Base-by-base conservation (phyloP, 2,888 invertebrate genomes). In the Galeruca laticollis region DNA sequence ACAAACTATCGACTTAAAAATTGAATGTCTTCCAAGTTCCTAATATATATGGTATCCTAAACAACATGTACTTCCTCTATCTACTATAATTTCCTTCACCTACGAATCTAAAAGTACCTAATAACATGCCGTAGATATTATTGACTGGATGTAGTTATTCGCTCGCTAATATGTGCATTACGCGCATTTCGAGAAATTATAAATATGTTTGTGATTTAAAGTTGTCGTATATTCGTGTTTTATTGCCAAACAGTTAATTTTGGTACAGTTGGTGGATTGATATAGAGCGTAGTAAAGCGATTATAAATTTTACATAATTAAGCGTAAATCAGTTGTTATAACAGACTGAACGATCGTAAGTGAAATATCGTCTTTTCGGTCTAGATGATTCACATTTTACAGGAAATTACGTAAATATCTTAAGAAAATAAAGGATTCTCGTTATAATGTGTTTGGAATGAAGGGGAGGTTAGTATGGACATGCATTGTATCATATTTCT, bases 221-320 rank as follows among this genome's bases (percentile, higher is more conserved):
- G 68, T 71, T 69, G 73, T 73, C 72, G 70, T 65, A 70, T 65
- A 69, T 70, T 62, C 63, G 68, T 68, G 70, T 69, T 74, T 74
- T 72, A 72, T 60, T 72, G 73, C 72, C 74, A 69, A 73, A 72
- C 70, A 68, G 71, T 74, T 74, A 74, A 74, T 74, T 74, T 66
- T 65, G 62, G 57, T 66, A 63, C 59, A 69, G 69, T 66, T 54
- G 63, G 70, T 60, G 60, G 73, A 77, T 75, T 75, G 78, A 78
- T 76, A 74, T 78, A 78, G 75, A 75, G 73, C 75, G 71, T 68
- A 76, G 69, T 77, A 76, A 78, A 79, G 75, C 65, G 74, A 73
- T 74, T 76, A 77, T 78, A 79, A 79, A 78, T 79, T 78, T 69
- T 70, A 72, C 69, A 75, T 79, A 79, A 79, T 79, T 79, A 75